phyloP scores from a whole-genome alignment of 2,888 invertebrate species.

The Elegia similella region DNA sequence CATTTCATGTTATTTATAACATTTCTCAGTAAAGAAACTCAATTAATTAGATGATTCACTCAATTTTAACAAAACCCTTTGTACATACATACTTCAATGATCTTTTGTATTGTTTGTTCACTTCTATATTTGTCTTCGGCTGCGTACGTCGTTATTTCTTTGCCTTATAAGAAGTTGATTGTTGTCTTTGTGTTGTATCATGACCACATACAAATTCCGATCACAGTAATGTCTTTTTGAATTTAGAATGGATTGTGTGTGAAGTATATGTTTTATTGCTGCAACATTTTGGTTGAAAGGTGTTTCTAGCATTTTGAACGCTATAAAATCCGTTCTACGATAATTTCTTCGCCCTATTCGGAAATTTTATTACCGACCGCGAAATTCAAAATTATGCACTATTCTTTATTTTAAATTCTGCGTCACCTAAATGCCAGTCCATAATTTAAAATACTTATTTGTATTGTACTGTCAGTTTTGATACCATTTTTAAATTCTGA shows the following conservation, averaged over 20 bases:
- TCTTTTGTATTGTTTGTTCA: slow-evolving; percentile 6
- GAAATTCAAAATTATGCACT: background rate
- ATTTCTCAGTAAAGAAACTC: background rate
- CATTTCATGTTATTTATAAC: background rate
- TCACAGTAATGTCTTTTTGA: background rate
- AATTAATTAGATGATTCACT: slow-evolving; percentile 10
- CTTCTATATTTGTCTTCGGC: slow-evolving; percentile 14
- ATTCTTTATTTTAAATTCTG: background rate
- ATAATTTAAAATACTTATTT: no score
- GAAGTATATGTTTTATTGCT: background rate
- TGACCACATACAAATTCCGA: background rate
- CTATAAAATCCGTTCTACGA: background rate
- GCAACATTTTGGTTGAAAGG: background rate
- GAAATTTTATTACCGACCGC: background rate
- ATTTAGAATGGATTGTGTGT: background rate
- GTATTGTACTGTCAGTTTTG: no score
- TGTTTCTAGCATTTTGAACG: background rate
- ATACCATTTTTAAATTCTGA: background rate
- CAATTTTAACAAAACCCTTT: slow-evolving; percentile 5
- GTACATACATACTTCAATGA: slow-evolving; percentile 1
- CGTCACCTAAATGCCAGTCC: background rate
- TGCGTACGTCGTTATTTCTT: slow-evolving; percentile 5
- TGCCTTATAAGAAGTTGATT: slow-evolving; percentile 17
- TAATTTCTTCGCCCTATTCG: background rate
- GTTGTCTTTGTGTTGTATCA: slow-evolving; percentile 6